phyloP scores from a whole-genome alignment of 2,888 invertebrate species.

The Andricus curvator region DNA sequence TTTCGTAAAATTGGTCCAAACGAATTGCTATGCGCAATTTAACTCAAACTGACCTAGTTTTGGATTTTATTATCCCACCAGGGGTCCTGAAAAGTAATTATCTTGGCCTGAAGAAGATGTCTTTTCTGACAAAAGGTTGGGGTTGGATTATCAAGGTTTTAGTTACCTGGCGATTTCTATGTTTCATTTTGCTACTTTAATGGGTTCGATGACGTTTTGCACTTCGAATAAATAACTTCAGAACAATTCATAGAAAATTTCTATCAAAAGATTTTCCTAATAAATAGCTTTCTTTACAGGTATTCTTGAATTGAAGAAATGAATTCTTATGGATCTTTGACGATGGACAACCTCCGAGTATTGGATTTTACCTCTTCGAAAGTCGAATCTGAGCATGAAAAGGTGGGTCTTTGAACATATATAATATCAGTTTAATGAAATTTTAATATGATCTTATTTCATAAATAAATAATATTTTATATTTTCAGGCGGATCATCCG shows the following conservation, averaged over 20 bases:
- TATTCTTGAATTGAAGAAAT: background rate
- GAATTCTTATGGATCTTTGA: background rate
- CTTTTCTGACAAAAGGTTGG: background rate
- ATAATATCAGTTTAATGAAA: background rate
- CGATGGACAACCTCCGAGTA: background rate
- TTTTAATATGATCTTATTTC: background rate
- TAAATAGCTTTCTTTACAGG: background rate
- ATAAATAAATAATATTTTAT: background rate
- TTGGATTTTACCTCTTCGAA: slow-evolving; percentile 10
- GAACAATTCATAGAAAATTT: background rate
- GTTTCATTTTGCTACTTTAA: background rate
- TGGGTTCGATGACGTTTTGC: background rate
- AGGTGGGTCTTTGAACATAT: background rate
- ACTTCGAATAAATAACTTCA: background rate
- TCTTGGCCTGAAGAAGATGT: background rate
- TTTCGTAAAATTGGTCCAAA: slow-evolving; percentile 1
- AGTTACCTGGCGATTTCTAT: background rate
- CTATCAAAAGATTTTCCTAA: background rate
- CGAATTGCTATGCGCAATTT: background rate
- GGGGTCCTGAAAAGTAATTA: background rate
- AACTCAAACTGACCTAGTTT: slow-evolving; percentile 19
- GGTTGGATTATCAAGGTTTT: background rate
- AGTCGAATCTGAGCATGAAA: background rate
- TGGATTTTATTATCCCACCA: background rate
- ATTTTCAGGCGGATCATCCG: slow-evolving; percentile 54